Percentiles rank a stretch among this genome's conserved stretches.
These are phyloP conservation scores for Hirtodrosophila confusa DNA, from an alignment of 2,888 invertebrate species.

Conservation along the genomic window DNA sequence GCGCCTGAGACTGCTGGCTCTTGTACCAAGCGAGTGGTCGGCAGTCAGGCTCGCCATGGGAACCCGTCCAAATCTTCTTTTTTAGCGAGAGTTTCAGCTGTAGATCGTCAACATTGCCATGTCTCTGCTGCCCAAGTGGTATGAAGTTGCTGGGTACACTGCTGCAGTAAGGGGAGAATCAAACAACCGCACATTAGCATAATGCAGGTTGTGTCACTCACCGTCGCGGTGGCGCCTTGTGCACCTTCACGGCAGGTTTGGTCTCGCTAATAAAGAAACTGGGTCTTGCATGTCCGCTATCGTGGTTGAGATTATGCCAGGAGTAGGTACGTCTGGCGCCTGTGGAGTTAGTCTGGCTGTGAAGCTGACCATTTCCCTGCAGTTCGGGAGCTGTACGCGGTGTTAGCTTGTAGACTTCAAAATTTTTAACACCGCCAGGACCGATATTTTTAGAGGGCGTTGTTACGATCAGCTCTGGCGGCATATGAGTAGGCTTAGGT, in stretches of 20 bases:
- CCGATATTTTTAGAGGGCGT: conserved; percentile 77
- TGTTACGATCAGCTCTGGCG: conserved; percentile 85
- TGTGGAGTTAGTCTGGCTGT: conserved; percentile 1
- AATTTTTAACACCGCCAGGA: conserved; percentile 39
- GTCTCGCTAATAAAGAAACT: conserved; percentile 34
- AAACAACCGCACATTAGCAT: neutral
- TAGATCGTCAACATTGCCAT: conserved; percentile 73
- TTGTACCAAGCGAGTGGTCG: conserved; percentile 89
- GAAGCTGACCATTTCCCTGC: conserved; percentile 21
- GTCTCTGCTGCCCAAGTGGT: conserved; percentile 44
- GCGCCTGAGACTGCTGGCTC: conserved; percentile 76
- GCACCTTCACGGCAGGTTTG: conserved; percentile 46
- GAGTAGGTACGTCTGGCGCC: conserved; percentile 79
- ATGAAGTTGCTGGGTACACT: conserved; percentile 61
- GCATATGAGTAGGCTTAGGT: conserved; percentile 79
- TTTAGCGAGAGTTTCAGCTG: conserved; percentile 89
- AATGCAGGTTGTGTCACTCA: too few species aligned
- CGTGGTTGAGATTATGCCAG: conserved; percentile 82
- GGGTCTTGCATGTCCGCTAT: conserved; percentile 22
- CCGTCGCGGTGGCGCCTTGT: conserved; percentile 53
- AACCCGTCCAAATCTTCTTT: conserved; percentile 90
- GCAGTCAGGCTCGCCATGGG: conserved; percentile 70
- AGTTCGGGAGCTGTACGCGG: conserved; percentile 62
- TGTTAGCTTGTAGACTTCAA: conserved; percentile 63
- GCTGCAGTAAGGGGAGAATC: neutral